These are phyloP conservation scores for Tineola bisselliella DNA, from an alignment of 2,888 invertebrate species.

Conservation along the genomic window DNA sequence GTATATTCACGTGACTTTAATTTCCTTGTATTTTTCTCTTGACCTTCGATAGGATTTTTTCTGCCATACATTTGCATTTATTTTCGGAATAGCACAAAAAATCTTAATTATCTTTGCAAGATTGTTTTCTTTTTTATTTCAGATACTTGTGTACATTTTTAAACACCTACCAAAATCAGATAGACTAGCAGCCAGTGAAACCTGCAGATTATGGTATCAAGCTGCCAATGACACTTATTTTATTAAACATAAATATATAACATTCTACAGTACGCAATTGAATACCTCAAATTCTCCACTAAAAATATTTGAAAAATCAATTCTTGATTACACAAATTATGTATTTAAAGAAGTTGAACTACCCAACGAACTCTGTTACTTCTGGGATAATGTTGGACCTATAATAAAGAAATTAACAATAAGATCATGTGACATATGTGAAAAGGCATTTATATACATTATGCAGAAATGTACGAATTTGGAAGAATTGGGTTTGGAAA, in stretches of 20 bases:
- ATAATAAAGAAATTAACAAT: conserved; percentile 64
- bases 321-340: conserved; percentile 54
- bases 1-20: conserved; percentile 7
- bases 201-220: conserved; percentile 73
- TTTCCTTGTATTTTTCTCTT: neutral
- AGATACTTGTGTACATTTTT: conserved; percentile 73
- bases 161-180: conserved; percentile 73
- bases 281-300: conserved; percentile 50
- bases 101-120: too few relatives aligned
- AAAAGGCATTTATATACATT: conserved; percentile 70
- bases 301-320: conserved; percentile 47
- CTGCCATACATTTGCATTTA: neutral
- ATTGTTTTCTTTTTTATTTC: conserved; percentile 25
- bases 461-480: conserved; percentile 67
- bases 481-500: conserved; percentile 67
- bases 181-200: conserved; percentile 71
- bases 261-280: conserved; percentile 51
- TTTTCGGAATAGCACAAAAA: neutral
- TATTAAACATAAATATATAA: conserved; percentile 59
- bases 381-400: conserved; percentile 70
- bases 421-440: conserved; percentile 71
- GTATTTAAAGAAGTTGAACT: conserved; percentile 67
- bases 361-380: conserved; percentile 49
- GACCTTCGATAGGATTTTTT: neutral
- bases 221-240: conserved; percentile 72